Base-by-base conservation (phyloP, 2,888 invertebrate genomes). In the Euplexia lucipara region DNA sequence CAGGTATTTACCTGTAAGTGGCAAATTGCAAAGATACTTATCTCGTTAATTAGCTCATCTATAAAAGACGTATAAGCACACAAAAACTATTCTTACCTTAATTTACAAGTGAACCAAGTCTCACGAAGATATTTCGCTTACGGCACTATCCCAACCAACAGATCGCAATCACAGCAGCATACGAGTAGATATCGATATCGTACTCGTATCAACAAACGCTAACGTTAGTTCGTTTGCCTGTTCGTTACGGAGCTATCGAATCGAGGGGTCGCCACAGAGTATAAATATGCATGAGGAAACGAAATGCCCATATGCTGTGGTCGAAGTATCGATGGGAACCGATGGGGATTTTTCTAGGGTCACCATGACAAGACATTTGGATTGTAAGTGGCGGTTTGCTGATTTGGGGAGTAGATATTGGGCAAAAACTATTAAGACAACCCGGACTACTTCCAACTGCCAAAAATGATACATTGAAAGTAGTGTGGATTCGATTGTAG, bases 261-360 rank as follows among this genome's bases (percentile, higher is more conserved):
- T 42, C 62, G 71, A 70, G 79, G 79, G 79, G 78, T 75, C 76
- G 75, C 65, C 64, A 60, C 51, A 48, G 14, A 41, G 7, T 64
- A 80, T 80, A 73, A 80, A 80, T 80, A 80, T 80, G 78, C 79
- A 80, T 80, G 79, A 80, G 78, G 70, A 70, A 77, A 80, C 81
- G 82, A 75, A 66, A 70, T 76, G 42, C 60, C 79, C 79, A 80
- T 81, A 80, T 80, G 79, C 70, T 75, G 67, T 61, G 58, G 54
- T 56, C 72, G 47, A 56, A 66, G 52, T 71, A 73, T 61, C 68
- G 64, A 68, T 69, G 68, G 70, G 64, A 78, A 71, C 57, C 18
- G 52, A 60, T 22, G 48, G 59, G 57, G 42, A 70, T 75, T 70
- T 70, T 73, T 75, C 32, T 54, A 5, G 34, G n/a, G 52, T 73